A percentile compares a stretch with the other conserved stretches of the same genome.
Conservation (phyloP, 2,888 invertebrate species). For the Chirona hameri region DNA sequence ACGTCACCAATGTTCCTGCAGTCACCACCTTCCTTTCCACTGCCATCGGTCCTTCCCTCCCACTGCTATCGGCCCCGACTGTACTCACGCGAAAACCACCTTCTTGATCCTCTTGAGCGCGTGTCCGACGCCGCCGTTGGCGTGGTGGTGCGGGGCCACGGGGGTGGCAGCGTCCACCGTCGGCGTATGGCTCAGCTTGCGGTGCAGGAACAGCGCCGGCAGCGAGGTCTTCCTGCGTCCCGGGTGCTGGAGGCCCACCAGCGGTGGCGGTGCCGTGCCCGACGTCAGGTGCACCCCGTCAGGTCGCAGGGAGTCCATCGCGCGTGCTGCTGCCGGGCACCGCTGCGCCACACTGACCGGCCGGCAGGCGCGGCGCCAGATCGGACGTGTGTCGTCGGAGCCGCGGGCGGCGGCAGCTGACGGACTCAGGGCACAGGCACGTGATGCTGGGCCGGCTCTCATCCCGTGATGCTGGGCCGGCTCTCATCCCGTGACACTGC, state of each 20-base stretch:
- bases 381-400: too few species aligned
- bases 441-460: too few species aligned
- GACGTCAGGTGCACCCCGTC: not conserved
- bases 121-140: not conserved
- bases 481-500: too few species aligned
- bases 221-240: not conserved
- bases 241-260: not conserved
- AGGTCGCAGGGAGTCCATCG: not conserved
- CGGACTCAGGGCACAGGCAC: too few species aligned
- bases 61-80: not conserved
- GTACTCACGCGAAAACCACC: slow-evolving; percentile 22
- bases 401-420: too few species aligned
- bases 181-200: not conserved
- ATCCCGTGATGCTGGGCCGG: too few species aligned
- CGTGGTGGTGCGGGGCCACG: not conserved
- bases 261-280: not conserved
- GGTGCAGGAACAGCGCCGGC: slow-evolving; percentile 2
- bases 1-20: too few species aligned
- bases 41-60: too few species aligned
- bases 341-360: too few species aligned
- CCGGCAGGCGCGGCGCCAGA: too few species aligned
- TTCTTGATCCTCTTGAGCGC: slow-evolving; percentile 22
- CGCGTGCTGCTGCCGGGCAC: not conserved
- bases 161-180: not conserved
- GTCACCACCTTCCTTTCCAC: too few species aligned